These are phyloP conservation scores for Erynnis tages DNA, from an alignment of 2,888 invertebrate species.

Conservation along the genomic window DNA sequence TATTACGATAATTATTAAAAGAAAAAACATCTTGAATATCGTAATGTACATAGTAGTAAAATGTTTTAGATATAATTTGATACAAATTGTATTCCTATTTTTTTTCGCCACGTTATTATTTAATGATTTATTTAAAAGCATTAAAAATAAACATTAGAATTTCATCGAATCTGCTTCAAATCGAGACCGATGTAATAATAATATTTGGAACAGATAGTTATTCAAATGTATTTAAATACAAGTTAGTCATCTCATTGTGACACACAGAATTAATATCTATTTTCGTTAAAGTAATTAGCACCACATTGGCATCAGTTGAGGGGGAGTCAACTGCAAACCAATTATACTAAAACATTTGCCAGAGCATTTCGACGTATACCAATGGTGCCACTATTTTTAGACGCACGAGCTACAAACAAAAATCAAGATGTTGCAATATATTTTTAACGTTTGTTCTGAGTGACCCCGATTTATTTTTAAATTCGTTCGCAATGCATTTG, in stretches of 20 bases:
- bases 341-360: constrained; percentile 24
- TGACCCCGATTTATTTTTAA: not conserved
- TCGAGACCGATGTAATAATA: no score
- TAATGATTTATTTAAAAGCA: no score
- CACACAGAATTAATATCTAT: constrained; percentile 19
- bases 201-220: not conserved
- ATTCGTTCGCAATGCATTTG: constrained; percentile 8
- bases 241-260: constrained; percentile 10
- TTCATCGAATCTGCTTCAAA: no score
- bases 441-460: not conserved
- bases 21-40: no score
- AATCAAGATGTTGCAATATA: not conserved
- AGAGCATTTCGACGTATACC: constrained; percentile 18
- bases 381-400: constrained; percentile 15
- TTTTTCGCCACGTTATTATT: no score
- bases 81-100: no score
- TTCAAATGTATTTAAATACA: constrained; percentile 7
- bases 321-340: constrained; percentile 11
- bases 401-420: constrained; percentile 3
- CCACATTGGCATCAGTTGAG: constrained; percentile 26
- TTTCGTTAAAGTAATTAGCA: constrained; percentile 27
- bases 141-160: no score
- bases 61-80: no score
- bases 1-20: no score
- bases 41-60: no score